Base-by-base conservation (phyloP, 1,140 invertebrate genomes). In the Ostrea edulis region DNA sequence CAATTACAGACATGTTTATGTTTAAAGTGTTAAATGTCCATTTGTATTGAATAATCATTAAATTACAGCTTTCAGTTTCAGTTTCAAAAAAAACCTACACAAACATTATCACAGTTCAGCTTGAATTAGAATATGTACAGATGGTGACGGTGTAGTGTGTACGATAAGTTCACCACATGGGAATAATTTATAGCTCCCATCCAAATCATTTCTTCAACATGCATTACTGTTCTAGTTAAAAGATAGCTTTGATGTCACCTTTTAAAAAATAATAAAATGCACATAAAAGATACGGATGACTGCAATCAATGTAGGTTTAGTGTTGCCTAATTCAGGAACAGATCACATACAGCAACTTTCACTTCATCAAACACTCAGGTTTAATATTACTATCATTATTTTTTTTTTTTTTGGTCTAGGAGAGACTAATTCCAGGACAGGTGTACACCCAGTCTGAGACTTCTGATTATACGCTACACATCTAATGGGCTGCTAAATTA, bases 41-140 rank as follows among this genome's bases (percentile, higher is more conserved):
- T 5, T 44, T 44, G 5, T 5, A 44, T 44, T 44, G 35, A 44
- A 44, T 44, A 2, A 44, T 44, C 35, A 44, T 44, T 44, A 44
- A 44, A 44, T 44, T 44, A 44, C 35, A 44, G 1, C 5, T 44
- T 44, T 44, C 35, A 44, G 35, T 44, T 44, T 44, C 35, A 44
- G 35, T 62, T 62, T 62, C 14, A 7, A 62, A 62, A 14, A 62
- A 20, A 62, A 62, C n/a, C n/a, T 14, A 62, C 58, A 77, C 22
- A n/a, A n/a, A 77, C 5, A 17, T 35, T 77, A 77, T 77, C 68
- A 77, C 68, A 77, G 68, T 77, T 77, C 8, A 77, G 68, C 68
- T 77, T 77, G 68, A 29, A 29, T 77, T 29, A 77, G 3, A 25
- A 25, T 77, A 29, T 35, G 9, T 9, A 77, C 55, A 62, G 55